phyloP scores from a whole-genome alignment of 2,797 vertebrate genomes.

The Taeniopygia guttata region DNA sequence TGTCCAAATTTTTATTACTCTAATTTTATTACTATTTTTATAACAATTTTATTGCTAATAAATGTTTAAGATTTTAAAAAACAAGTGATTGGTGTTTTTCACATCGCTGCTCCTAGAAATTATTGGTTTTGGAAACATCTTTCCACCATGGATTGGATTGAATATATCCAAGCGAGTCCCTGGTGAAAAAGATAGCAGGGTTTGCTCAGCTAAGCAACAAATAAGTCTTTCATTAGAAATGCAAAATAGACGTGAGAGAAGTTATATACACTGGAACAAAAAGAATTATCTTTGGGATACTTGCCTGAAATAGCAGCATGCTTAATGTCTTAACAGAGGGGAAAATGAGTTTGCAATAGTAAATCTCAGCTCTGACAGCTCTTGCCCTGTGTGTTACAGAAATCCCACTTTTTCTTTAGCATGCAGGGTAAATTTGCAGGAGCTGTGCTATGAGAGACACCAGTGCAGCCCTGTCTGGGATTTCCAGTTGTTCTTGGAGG shows the following conservation, averaged over 20 bases:
- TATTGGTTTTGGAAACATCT: accelerated
- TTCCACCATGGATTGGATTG: accelerated
- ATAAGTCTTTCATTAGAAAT: background rate
- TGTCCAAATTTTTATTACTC: no score
- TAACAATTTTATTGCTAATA: background rate
- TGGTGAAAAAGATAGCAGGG: background rate
- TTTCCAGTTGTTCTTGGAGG: background rate
- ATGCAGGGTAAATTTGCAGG: background rate
- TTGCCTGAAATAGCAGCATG: background rate
- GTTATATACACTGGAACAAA: background rate
- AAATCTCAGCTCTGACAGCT: background rate
- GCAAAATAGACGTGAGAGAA: background rate
- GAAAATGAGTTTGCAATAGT: background rate
- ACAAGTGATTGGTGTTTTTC: background rate
- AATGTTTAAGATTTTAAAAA: background rate
- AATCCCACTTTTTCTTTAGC: background rate
- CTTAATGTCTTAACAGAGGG: background rate
- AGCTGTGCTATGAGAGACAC: background rate
- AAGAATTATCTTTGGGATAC: background rate
- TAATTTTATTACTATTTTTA: background rate
- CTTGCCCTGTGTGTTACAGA: background rate
- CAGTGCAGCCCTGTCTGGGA: background rate
- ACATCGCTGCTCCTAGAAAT: background rate
- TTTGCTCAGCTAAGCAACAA: background rate
- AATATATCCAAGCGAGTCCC: background rate